Evolutionary conservation across 2,888 invertebrate genomes (phyloP), one percentile per base, ranked within the genome.

Genomic region (Ichneumon xanthorius): DNA sequence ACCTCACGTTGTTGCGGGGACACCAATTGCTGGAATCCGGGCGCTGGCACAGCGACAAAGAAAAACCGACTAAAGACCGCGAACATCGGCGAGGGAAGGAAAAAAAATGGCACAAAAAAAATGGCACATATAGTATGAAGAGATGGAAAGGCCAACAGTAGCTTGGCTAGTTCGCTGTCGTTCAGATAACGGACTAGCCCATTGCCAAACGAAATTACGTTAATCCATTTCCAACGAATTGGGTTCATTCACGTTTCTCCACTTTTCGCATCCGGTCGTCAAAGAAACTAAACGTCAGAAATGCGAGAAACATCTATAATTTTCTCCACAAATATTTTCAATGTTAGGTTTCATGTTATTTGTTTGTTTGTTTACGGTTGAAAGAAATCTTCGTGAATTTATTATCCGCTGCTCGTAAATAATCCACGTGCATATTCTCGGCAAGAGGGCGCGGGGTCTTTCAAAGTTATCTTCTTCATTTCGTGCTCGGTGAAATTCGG

Each of bases 121-220:
- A 37, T 26, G 37, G 14, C 2, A n/a, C n/a, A 73, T 50, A 37
- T n/a, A 65, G 5, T 48, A 48, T 37, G 22, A 50, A 63, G 19
- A 26, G 65, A 40, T 40, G 22, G 1, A 55, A 37, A n/a, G 19
- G 45, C 16, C 7, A 53, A 65, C 53, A 11, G 63, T 80, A 53
- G 16, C 22, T 30, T 65, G 6, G 30, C 16, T 19, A 3, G 40
- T 40, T 37, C 63, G 70, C 55, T 53, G 61, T 73, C 73, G 79
- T 80, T 77, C 67, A 45, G 71, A 65, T 80, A 58, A 67, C 61
- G 53, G 61, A 61, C 72, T 76, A 82, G 85, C 68, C 82, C 82
- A 82, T 79, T 85, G 82, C 79, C 82, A 85, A 85, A 85, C 85
- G 76, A 82, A 80, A 85, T 85, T 82, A 85, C 80, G 80, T 80